Evolutionary conservation across 1,140 invertebrate genomes (phyloP), one percentile per base, ranked within the genome.

Genomic region (Apis florea): DNA sequence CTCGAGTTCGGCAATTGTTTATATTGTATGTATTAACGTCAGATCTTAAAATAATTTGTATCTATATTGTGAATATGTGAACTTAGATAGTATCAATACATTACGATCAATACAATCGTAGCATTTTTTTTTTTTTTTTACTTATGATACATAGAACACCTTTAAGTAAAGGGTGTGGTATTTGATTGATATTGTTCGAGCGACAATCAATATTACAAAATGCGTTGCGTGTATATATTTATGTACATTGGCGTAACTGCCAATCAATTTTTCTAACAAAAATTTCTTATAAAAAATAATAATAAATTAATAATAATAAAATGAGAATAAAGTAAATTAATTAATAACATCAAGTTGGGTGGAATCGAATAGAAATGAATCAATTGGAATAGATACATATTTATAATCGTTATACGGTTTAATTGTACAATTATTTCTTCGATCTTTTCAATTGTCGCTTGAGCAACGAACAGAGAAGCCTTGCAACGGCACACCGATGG

Each of bases 21-120:
- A 85, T 85, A 88, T 59, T 68, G 31, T 87, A 86, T 26, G 66
- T 83, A 83, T 17, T n/a, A 31, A 72, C n/a, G 54, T 40, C 31
- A 31, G 26, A 70, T 51, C 56, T 58, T 54, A 82, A 53, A 15
- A 58, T 21, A 61, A 76, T 83, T 88, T 88, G 85, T 88, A 87
- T 75, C 61, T 88, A 87, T 85, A 88, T 59, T 88, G 86, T 88
- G 85, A 87, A 88, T 88, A 88, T 77, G 71, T 78, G 70, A 58
- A 83, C 81, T 77, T 88, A 80, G 80, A 82, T 86, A 79, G 73
- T 73, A 79, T 40, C 31, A 69, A 59, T 81, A 75, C 70, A 83
- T 87, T 76, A 72, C 79, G 85, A 86, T 66, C 69, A 84, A 54
- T 78, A 81, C 17, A 77, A 78, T 68, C 40, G 71, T 51, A 47